Evolutionary conservation across 2,888 invertebrate genomes (phyloP), one percentile per base, ranked within the genome.

Genomic region (Ectemnius continuus): DNA sequence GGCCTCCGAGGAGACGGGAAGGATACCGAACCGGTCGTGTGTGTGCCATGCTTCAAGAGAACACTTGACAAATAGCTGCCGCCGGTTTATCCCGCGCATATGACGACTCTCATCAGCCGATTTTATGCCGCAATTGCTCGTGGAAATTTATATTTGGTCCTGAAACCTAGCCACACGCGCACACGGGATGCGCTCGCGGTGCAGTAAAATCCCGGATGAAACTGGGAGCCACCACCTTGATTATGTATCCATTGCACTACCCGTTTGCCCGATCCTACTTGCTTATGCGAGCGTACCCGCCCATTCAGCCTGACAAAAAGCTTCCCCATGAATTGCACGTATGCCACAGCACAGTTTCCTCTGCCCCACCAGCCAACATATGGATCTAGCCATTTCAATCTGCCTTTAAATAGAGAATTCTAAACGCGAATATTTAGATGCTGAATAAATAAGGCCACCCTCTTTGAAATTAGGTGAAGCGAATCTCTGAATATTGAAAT

Each of bases 121-220:
- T 78, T 78, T 78, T 73, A 78, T 78, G 36, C 36, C 73, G 73
- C 73, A 62, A 67, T 48, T 57, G 64, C 72, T 56, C 8, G 36
- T 46, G 64, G 52, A 58, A 72, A 72, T 72, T 76, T 77, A 75
- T 76, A 63, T 60, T 60, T 59, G 14, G 18, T 8, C 36, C 36
- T 36, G 8, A 13, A 45, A 0, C 23, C 11, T 13, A 26, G 20
- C 26, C 36, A 18, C 36, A 58, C 62, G 52, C 52, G 61, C n/a
- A 14, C 16, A 14, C 16, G 16, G 8, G 52, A 36, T 36, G 36
- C 5, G 36, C 0, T 36, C 0, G 36, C 36, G 36, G 36, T 11
- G 36, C 36, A 36, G 36, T 36, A 36, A 18, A 58, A 26, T 13
- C n/a, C 58, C 20, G 58, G 18, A 13, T 58, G 26, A 58, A 23